Base-by-base conservation (phyloP, 53 echinoderm and acorn worm genomes). In the Paracentrotus lividus region DNA sequence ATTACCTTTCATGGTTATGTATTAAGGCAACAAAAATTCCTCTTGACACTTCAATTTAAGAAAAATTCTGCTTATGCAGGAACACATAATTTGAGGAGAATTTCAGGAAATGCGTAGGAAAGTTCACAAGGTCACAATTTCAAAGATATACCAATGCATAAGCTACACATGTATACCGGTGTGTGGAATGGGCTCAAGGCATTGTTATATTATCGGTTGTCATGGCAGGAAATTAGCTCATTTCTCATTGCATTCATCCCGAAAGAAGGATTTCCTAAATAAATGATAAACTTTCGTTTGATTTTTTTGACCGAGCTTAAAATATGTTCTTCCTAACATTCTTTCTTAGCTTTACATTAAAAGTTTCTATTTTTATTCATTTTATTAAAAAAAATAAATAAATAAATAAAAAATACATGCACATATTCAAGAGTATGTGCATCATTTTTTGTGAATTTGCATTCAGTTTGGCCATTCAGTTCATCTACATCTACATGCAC, bases 151-250 rank as follows among this genome's bases (percentile, higher is more conserved):
- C 29, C 4, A 54, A 54, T 15, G 54, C 13, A 54, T 1, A 15
- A 54, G 54, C 6, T 65, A 27, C 65, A 65, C 8, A 27, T 2
- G 16, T 26, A 27, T 65, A 65, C 65, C 24, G 24, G 54, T 54
- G 7, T 18, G 1, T 18, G 16, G 13, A 54, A 64, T 64, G 64
- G 6, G 64, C 31, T 31, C 13, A 64, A 64, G 31, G 29, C 64
- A 57, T 57, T n/a, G n/a, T n/a, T 29, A 64, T 31, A 64, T 31
- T 64, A 29, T 64, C 31, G 18, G 29, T 29, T 64, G 64, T 64
- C 64, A 27, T 29, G 31, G 18, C 42, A 76, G 76, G 76, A 76
- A 40, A 76, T 76, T 38, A 76, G 40, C 38, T 76, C 76, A 76
- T 8, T 36, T 42, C 42, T 40, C 27, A 36, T 76, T 42, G 42